A percentile compares a stretch with the other conserved stretches of the same genome.
Evolutionary conservation across 2,113 vertebrate genomes (phyloP).

Genomic region (Prietella phreatophila): DNA sequence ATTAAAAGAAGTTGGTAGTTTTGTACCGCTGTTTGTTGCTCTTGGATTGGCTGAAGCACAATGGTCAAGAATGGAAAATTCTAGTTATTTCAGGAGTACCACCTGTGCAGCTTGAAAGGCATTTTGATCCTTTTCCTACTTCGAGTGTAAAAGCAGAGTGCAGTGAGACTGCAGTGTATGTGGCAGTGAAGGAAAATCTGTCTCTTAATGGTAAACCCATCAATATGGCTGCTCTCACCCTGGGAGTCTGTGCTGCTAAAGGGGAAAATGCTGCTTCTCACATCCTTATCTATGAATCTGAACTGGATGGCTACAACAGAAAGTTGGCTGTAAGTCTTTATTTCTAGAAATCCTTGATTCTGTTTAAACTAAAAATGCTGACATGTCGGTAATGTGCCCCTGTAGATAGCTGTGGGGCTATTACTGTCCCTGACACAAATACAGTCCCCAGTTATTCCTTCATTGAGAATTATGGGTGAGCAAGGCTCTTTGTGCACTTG

Average conservation of each 20-base stretch:
- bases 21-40: too few species aligned
- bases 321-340: constrained; percentile 33
- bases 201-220: constrained; percentile 64
- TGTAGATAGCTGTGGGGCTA: too few species aligned
- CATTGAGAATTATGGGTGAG: too few species aligned
- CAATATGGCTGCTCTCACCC: constrained; percentile 53
- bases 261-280: constrained; percentile 15
- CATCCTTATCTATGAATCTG: constrained; percentile 54
- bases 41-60: too few species aligned
- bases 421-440: too few species aligned
- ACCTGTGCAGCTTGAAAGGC: constrained; percentile 14
- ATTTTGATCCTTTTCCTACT: constrained; percentile 1
- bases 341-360: not conserved
- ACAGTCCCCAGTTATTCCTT: too few species aligned
- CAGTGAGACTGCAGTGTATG: constrained; percentile 50
- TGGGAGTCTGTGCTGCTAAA: constrained; percentile 60
- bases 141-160: constrained; percentile 57
- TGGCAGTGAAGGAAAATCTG: constrained; percentile 64
- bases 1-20: too few species aligned
- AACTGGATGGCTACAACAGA: constrained; percentile 60
- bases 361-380: too few species aligned
- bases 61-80: not conserved
- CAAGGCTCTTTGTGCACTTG: too few species aligned
- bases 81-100: not conserved
- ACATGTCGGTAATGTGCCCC: too few species aligned